phyloP scores from a whole-genome alignment of 1,140 invertebrate genomes.

The Mamestra configurata region DNA sequence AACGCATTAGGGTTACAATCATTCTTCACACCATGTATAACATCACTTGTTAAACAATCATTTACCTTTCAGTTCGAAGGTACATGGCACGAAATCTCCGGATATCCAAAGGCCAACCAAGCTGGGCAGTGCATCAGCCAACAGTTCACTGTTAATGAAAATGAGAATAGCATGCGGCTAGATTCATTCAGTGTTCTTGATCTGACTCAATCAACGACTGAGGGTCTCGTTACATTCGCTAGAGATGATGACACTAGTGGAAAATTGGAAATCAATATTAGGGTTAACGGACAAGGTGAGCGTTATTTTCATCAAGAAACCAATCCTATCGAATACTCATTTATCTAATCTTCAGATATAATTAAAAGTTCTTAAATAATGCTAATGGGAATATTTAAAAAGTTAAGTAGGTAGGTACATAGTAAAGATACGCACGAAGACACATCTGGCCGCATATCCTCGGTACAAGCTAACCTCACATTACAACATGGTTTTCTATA shows the following conservation, averaged over 20 bases:
- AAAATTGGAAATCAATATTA: slow-evolving; percentile 4
- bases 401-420: no score
- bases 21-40: background rate
- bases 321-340: no score
- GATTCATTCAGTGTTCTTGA: slow-evolving; percentile 56
- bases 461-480: no score
- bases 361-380: no score
- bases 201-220: slow-evolving; percentile 16
- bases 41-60: background rate
- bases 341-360: no score
- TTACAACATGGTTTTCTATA: no score
- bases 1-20: no score
- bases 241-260: background rate
- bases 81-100: slow-evolving; percentile 68
- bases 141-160: slow-evolving; percentile 44
- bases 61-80: slow-evolving; percentile 66
- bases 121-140: slow-evolving; percentile 68
- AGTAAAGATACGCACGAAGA: no score
- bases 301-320: background rate
- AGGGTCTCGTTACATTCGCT: slow-evolving; percentile 8
- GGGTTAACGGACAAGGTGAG: background rate
- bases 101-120: slow-evolving; percentile 65
- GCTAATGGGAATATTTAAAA: no score
- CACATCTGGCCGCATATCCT: no score
- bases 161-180: slow-evolving; percentile 57